phyloP scores from a whole-genome alignment of 2,888 invertebrate species.

The Drosophila tanythrix region DNA sequence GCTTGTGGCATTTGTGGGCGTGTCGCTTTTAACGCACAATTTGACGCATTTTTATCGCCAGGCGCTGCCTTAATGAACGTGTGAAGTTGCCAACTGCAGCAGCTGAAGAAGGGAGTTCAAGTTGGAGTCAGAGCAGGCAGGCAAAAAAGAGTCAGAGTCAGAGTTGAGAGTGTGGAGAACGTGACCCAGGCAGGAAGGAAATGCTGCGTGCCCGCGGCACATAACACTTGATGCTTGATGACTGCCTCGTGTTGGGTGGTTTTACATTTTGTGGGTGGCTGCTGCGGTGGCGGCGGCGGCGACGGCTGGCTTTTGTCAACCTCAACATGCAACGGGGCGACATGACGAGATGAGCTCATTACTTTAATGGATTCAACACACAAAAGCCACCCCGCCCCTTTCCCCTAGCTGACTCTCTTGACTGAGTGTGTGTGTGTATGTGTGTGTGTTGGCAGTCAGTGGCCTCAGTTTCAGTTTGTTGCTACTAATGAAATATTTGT shows the following conservation, averaged over 20 bases:
- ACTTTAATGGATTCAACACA: constrained; percentile 65
- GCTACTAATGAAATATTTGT: constrained; percentile 67
- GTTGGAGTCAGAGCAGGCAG: constrained; percentile 5
- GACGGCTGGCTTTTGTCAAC: constrained; percentile 66
- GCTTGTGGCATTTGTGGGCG: constrained; percentile 54
- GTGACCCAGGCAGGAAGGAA: constrained; percentile 63
- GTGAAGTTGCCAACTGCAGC: constrained; percentile 37
- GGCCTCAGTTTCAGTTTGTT: constrained; percentile 39
- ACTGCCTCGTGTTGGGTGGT: background rate
- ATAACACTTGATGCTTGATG: constrained; percentile 54
- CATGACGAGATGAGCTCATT: constrained; percentile 76
- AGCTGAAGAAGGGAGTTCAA: background rate
- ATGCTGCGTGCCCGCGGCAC: constrained; percentile 64
- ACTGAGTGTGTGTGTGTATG: background rate
- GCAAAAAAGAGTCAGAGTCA: constrained; percentile 1
- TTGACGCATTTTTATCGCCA: constrained; percentile 68
- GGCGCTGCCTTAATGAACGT: constrained; percentile 48
- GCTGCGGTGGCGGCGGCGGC: constrained; percentile 4
- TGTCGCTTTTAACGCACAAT: constrained; percentile 73
- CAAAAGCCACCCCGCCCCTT: background rate
- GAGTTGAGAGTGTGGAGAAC: constrained; percentile 31
- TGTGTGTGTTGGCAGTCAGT: constrained; percentile 20
- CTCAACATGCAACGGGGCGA: constrained; percentile 52
- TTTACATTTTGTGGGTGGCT: constrained; percentile 6
- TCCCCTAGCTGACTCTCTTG: background rate